phyloP scores from a whole-genome alignment of 2,797 vertebrate genomes.

The Leontopithecus rosalia region DNA sequence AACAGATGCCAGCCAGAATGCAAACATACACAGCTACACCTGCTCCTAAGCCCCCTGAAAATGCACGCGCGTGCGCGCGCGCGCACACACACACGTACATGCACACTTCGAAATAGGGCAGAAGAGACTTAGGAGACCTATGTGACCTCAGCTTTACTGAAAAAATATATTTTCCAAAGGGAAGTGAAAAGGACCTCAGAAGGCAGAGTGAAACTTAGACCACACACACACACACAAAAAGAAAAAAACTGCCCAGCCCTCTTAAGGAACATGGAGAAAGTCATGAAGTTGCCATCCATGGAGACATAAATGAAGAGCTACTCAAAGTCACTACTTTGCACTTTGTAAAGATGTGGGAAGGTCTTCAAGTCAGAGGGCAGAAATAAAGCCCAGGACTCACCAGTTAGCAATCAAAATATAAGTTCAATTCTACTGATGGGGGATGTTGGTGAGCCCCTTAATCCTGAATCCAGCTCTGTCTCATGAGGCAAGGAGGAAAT shows the following conservation, averaged over 20 bases:
- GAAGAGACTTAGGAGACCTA: neutral
- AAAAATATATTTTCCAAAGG: neutral
- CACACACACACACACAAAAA: too few species aligned
- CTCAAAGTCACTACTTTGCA: neutral
- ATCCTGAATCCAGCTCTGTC: neutral
- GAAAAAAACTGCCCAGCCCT: neutral
- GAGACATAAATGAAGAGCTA: neutral
- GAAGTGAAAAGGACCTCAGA: neutral
- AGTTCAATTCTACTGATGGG: neutral
- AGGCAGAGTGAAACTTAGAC: neutral
- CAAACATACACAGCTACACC: neutral
- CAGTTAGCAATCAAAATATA: neutral
- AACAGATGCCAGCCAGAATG: neutral
- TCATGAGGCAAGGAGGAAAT: neutral
- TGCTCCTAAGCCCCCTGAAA: neutral
- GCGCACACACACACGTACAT: neutral
- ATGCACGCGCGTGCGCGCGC: neutral
- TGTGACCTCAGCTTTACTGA: neutral
- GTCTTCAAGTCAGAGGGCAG: neutral
- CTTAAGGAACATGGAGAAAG: neutral
- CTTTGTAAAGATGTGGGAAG: neutral
- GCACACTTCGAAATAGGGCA: neutral
- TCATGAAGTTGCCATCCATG: neutral
- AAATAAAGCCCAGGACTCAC: neutral
- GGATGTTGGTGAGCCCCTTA: neutral